phyloP scores from a whole-genome alignment of 2,888 invertebrate species.

The Bombylius discolor region DNA sequence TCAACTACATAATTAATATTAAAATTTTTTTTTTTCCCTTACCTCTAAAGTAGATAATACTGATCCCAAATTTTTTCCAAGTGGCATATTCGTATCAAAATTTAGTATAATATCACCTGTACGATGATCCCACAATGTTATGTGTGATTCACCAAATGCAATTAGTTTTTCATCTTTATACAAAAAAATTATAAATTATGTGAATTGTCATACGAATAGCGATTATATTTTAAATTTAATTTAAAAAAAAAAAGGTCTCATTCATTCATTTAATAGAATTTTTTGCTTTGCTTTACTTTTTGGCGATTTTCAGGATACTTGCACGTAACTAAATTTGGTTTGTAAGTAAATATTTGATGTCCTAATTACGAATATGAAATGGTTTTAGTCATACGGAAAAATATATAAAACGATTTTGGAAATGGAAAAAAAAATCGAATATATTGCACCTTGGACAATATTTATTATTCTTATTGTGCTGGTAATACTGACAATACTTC shows the following conservation, averaged over 20 bases:
- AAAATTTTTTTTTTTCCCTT: not conserved
- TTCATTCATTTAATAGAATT: not conserved
- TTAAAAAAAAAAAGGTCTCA: too few species aligned
- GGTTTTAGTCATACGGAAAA: too few species aligned
- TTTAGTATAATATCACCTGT: slow-evolving; percentile 33
- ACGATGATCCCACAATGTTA: slow-evolving; percentile 35
- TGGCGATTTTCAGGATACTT: too few species aligned
- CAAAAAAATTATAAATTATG: not conserved
- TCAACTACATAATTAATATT: not conserved
- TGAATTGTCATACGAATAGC: not conserved
- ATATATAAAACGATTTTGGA: too few species aligned
- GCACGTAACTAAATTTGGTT: too few species aligned
- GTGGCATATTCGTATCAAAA: slow-evolving; percentile 27
- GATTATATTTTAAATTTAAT: not conserved
- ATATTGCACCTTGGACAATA: too few species aligned
- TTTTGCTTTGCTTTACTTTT: not conserved
- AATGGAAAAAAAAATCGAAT: too few species aligned
- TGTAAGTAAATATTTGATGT: too few species aligned
- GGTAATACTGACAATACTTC: too few species aligned
- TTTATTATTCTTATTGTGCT: too few species aligned
- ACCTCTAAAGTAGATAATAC: slow-evolving; percentile 3
- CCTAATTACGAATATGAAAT: too few species aligned
- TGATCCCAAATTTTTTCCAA: slow-evolving; percentile 29
- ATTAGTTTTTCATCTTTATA: slow-evolving; percentile 28
- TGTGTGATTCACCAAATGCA: slow-evolving; percentile 29